Evolutionary conservation across 2,113 vertebrate genomes (phyloP).

Genomic region (Ammospiza caudacuta): DNA sequence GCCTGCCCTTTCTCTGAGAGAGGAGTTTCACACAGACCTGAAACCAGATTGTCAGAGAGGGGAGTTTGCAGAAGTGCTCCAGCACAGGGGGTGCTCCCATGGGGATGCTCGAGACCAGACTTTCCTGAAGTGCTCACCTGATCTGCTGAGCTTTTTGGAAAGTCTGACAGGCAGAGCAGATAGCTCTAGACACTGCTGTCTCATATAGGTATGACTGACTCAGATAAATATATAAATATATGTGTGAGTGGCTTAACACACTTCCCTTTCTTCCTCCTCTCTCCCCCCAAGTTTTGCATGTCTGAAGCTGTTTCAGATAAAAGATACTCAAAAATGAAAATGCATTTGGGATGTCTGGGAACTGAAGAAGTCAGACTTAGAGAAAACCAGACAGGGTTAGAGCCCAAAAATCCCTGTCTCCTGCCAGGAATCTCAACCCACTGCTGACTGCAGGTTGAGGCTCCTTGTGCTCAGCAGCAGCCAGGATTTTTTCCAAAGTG

Average conservation of each 20-base stretch:
- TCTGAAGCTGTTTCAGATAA: constrained; percentile 59
- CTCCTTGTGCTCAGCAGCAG: neutral
- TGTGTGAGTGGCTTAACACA: neutral
- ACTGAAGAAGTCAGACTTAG: constrained; percentile 13
- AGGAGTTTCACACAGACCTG: neutral
- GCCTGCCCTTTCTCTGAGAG: neutral
- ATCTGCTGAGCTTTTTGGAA: neutral
- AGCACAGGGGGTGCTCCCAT: neutral
- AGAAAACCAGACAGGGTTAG: constrained; percentile 53
- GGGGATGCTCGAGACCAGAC: neutral
- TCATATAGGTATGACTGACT: constrained; percentile 53
- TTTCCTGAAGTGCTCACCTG: constrained; percentile 45
- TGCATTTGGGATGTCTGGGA: constrained; percentile 58
- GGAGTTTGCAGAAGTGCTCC: neutral
- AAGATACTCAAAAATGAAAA: constrained; percentile 53
- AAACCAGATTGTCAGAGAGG: neutral
- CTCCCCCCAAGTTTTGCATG: constrained; percentile 44
- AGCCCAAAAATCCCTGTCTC: constrained; percentile 41
- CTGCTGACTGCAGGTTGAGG: neutral
- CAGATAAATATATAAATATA: constrained; percentile 5
- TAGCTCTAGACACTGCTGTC: constrained; percentile 7
- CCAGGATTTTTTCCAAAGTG: neutral
- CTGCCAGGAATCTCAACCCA: constrained; percentile 41
- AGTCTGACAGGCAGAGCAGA: constrained; percentile 4
- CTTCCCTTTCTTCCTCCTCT: constrained; percentile 14